Evolutionary conservation across 2,888 invertebrate genomes (phyloP), one percentile per base, ranked within the genome.

Genomic region (Ormyrus rosae): DNA sequence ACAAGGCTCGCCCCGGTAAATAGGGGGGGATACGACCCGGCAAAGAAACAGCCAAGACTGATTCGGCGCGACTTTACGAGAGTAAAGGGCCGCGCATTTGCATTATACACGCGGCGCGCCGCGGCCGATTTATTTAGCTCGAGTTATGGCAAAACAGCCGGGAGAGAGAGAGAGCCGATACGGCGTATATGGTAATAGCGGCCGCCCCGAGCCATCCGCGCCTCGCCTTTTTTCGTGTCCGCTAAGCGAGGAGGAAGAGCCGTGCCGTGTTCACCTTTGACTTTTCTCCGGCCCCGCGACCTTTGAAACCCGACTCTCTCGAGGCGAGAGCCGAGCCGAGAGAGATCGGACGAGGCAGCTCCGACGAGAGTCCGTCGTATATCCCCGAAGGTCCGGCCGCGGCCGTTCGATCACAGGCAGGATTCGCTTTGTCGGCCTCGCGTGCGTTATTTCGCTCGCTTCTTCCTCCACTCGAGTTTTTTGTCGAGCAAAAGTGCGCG

Each of bases 41-140:
- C 34, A 50, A 19, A 55, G 8, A 34, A 48, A 58, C 11, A 11
- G 50, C 50, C 9, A 67, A n/a, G 68, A 68, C 7, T 68, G 68
- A 68, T 68, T 55, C 68, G 69, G 56, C 69, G 69, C 69, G 69
- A 69, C 69, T 69, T 61, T 71, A 19, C 56, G 69, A 69, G n/a
- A 69, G 63, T 46, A 46, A 53, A 53, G 56, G 48, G 86, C 88
- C 88, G 89, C 88, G 90, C 89, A 90, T 90, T 90, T 90, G 90
- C 90, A 90, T 90, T 90, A 88, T 90, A 90, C 90, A 90, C 86
- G 88, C 87, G 81, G 86, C 84, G 86, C 86, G 87, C 86, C 53
- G 48, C 8, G 51, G 56, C 50, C 68, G 87, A 87, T 88, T 90
- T 90, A 90, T 90, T 90, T 89, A 89, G 89, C 88, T 87, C 86